phyloP scores from a whole-genome alignment of 2,888 invertebrate species.

The Brachypterus glaber region DNA sequence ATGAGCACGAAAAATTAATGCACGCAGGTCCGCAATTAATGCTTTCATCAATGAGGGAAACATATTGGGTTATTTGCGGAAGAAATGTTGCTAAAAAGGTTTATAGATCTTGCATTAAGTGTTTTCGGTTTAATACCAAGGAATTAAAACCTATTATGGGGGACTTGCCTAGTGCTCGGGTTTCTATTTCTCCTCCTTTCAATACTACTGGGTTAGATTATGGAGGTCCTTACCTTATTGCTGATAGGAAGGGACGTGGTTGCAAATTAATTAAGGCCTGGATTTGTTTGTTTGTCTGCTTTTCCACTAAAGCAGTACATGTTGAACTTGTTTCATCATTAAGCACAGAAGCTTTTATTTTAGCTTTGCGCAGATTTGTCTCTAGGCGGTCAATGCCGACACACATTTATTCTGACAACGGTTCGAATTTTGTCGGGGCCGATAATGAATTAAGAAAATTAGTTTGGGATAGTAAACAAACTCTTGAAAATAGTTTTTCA shows the following conservation, averaged over 20 bases:
- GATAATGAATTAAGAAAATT: too few relatives aligned
- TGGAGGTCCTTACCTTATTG: slow-evolving; percentile 18
- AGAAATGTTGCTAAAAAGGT: slow-evolving; percentile 15
- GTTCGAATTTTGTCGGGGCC: slow-evolving; percentile 16
- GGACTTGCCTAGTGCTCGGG: slow-evolving; percentile 14
- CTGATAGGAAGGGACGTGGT: slow-evolving; percentile 12
- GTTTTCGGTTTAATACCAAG: slow-evolving; percentile 17
- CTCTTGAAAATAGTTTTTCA: too few relatives aligned
- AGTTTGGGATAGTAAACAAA: too few relatives aligned
- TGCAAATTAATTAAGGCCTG: slow-evolving; percentile 16
- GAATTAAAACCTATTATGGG: slow-evolving; percentile 17
- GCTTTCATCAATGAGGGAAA: slow-evolving; percentile 14
- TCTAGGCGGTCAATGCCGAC: slow-evolving; percentile 14
- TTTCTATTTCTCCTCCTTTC: slow-evolving; percentile 16
- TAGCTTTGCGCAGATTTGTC: slow-evolving; percentile 15
- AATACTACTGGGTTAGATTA: slow-evolving; percentile 18
- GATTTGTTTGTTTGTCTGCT: slow-evolving; percentile 20
- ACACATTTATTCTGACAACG: slow-evolving; percentile 16
- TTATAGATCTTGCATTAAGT: slow-evolving; percentile 16
- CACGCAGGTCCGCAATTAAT: slow-evolving; percentile 18
- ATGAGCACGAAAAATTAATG: slow-evolving; percentile 15
- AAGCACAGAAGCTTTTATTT: slow-evolving; percentile 18
- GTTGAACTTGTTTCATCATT: slow-evolving; percentile 20
- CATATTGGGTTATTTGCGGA: slow-evolving; percentile 17
- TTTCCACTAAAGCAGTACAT: slow-evolving; percentile 19